These are phyloP conservation scores for Cryptosula pallasiana DNA, from an alignment of 2,888 invertebrate species.

Conservation along the genomic window DNA sequence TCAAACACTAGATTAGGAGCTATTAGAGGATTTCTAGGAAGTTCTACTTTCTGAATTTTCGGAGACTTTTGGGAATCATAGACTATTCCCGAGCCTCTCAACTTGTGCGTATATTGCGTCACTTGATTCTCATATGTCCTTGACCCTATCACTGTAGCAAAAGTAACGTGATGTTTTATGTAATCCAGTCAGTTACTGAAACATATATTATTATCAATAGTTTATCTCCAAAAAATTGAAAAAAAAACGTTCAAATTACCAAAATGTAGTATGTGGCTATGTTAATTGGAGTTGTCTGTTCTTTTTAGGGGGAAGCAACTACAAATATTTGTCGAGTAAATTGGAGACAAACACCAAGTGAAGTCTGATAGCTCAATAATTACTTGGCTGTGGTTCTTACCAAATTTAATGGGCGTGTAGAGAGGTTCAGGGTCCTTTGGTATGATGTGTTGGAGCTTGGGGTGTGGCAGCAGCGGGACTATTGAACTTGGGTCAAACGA, in stretches of 20 bases:
- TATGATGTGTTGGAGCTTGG: background rate
- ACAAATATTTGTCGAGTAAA: too few species aligned
- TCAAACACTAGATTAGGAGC: conserved; percentile 47
- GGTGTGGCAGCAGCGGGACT: conserved; percentile 18
- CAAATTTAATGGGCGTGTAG: conserved; percentile 8
- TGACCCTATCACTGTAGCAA: conserved; percentile 5
- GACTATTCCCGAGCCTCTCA: conserved; percentile 46
- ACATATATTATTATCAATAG: too few species aligned
- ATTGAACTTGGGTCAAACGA: conserved; percentile 11
- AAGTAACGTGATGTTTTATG: too few species aligned
- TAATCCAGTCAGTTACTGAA: too few species aligned
- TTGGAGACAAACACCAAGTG: too few species aligned
- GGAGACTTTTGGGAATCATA: conserved; percentile 48
- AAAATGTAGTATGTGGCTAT: too few species aligned
- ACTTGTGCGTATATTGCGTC: conserved; percentile 39
- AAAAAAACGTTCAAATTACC: too few species aligned
- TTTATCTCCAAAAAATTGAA: too few species aligned
- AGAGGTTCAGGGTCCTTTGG: conserved; percentile 15
- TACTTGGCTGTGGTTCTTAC: too few species aligned
- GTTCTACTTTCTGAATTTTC: conserved; percentile 34
- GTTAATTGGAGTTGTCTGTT: too few species aligned
- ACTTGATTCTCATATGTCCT: conserved; percentile 42
- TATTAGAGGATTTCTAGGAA: conserved; percentile 29
- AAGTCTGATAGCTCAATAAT: too few species aligned
- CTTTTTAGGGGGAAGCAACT: too few species aligned